Evolutionary conservation across 1,140 invertebrate genomes (phyloP).

Genomic region (Periplaneta americana): DNA sequence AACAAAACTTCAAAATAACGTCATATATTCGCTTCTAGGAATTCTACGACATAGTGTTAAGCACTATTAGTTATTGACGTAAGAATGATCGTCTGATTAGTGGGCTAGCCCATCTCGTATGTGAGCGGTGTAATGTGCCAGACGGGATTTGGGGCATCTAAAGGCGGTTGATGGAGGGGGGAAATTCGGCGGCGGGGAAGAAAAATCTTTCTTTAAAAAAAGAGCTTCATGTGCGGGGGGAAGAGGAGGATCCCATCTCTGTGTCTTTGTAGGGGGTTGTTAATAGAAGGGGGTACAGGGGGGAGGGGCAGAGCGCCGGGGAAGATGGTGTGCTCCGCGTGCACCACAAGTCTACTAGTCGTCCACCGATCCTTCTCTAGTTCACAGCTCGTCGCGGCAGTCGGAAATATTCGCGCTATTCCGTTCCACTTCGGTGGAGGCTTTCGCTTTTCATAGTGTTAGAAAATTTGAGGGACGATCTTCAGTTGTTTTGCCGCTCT

Average conservation of each 20-base stretch:
- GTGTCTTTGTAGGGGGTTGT: not conserved
- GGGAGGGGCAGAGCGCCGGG: not conserved
- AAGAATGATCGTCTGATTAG: too few species aligned
- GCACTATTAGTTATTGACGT: too few species aligned
- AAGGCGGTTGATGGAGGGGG: not conserved
- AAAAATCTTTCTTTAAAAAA: not conserved
- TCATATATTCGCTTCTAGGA: too few species aligned
- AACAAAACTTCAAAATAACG: too few species aligned
- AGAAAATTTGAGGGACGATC: not conserved
- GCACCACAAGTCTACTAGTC: not conserved
- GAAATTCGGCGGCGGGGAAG: not conserved
- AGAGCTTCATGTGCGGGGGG: not conserved
- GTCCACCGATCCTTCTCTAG: not conserved
- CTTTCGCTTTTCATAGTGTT: not conserved
- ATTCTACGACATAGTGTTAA: too few species aligned
- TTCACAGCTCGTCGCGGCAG: not conserved
- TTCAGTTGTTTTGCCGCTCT: too few species aligned
- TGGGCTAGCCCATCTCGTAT: not conserved
- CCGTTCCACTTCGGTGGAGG: not conserved
- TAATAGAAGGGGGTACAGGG: not conserved
- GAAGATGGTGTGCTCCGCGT: not conserved
- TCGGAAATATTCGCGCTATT: not conserved
- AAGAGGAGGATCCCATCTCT: not conserved
- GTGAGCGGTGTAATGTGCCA: not conserved
- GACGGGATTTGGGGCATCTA: not conserved